phyloP scores from a whole-genome alignment of 2,797 vertebrate genomes.

The Australoheros facetus region DNA sequence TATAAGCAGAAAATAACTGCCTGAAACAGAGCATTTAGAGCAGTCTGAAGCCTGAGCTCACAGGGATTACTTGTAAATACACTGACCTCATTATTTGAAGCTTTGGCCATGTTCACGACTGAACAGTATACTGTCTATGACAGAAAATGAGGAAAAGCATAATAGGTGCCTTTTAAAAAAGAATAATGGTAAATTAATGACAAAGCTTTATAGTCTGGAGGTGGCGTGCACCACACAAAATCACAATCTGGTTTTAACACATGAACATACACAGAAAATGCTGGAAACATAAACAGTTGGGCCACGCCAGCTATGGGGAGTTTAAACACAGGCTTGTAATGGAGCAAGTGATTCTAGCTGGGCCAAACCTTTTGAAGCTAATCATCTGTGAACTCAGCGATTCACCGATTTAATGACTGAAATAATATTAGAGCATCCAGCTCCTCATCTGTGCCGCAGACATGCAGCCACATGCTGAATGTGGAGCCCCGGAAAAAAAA shows the following conservation, averaged over 20 bases:
- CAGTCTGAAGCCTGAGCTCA: background rate
- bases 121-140: background rate
- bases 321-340: constrained; percentile 80
- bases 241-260: constrained; percentile 58
- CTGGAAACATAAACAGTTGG: constrained; percentile 80
- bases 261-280: constrained; percentile 52
- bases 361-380: constrained; percentile 82
- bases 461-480: constrained; percentile 24
- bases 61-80: background rate
- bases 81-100: background rate
- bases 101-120: background rate
- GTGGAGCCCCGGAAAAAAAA: constrained; percentile 1
- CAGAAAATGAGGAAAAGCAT: background rate
- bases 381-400: constrained; percentile 82
- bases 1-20: background rate
- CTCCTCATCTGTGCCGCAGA: constrained; percentile 82
- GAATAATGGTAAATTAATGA: constrained; percentile 51
- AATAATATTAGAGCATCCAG: constrained; percentile 79
- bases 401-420: constrained; percentile 80
- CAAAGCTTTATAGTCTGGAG: constrained; percentile 29
- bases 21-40: background rate
- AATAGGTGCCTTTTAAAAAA: constrained; percentile 5
- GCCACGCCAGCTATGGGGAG: constrained; percentile 71
- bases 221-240: constrained; percentile 44
- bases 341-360: constrained; percentile 81